These are phyloP conservation scores for Plectropomus leopardus DNA, from an alignment of 2,113 vertebrate species.

Conservation along the genomic window DNA sequence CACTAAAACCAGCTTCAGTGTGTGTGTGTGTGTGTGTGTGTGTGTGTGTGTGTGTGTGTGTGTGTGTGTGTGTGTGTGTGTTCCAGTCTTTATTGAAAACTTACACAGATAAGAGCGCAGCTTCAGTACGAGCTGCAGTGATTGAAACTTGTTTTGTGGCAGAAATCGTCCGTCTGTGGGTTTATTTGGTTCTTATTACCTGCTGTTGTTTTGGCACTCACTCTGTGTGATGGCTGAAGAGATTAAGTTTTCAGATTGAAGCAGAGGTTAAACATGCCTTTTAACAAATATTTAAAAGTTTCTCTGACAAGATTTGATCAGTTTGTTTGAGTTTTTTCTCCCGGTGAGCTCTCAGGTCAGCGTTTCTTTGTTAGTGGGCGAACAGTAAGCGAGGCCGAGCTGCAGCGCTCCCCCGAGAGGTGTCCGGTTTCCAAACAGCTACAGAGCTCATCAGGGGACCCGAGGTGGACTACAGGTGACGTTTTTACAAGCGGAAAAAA, in stretches of 20 bases:
- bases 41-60: neutral
- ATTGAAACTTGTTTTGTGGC: conserved; percentile 15
- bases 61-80: neutral
- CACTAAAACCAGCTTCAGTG: conserved; percentile 18
- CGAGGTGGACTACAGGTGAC: conserved; percentile 55
- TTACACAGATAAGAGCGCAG: conserved; percentile 1
- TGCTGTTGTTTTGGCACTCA: conserved; percentile 22
- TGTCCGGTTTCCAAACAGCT: conserved; percentile 57
- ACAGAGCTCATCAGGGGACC: conserved; percentile 20
- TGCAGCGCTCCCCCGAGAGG: conserved; percentile 19
- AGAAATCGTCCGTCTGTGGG: neutral
- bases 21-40: conserved; percentile 3
- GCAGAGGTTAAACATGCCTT: conserved; percentile 13
- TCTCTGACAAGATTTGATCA: conserved; percentile 23
- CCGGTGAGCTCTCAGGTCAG: neutral
- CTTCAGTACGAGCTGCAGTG: conserved; percentile 31
- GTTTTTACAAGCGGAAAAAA: conserved; percentile 47
- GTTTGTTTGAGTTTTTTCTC: conserved; percentile 24
- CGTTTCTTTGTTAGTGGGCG: neutral
- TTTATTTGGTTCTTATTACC: conserved; percentile 30
- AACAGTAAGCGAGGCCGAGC: conserved; percentile 21
- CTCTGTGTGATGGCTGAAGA: conserved; percentile 15
- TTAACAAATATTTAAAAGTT: conserved; percentile 36
- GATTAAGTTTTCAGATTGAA: conserved; percentile 34
- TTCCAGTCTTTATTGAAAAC: conserved; percentile 36